Conservation (phyloP, 2,113 vertebrate species). For the Aldabrachelys gigantea region DNA sequence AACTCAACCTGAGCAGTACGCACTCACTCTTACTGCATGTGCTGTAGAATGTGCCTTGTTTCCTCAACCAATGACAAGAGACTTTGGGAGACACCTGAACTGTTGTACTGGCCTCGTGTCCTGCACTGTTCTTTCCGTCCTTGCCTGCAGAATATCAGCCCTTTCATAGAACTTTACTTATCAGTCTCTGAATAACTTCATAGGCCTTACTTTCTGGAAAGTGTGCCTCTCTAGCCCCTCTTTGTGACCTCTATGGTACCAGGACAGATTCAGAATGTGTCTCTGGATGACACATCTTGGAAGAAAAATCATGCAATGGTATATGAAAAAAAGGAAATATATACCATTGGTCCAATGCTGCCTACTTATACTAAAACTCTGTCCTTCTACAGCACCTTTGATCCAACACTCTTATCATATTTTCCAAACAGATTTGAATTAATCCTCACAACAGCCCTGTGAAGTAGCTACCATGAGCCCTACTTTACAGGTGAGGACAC, state of each 20-base stretch:
- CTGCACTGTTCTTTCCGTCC: not conserved
- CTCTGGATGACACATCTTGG: not conserved
- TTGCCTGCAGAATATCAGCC: not conserved
- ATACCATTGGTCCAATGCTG: not conserved
- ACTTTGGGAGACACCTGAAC: not conserved
- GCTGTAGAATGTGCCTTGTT: not conserved
- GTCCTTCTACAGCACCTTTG: slow-evolving; percentile 39
- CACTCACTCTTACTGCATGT: not conserved
- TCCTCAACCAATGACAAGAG: not conserved
- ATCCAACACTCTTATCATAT: slow-evolving; percentile 27
- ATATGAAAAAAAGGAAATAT: not conserved
- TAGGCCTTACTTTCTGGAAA: not conserved
- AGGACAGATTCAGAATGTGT: not conserved
- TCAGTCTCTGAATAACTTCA: not conserved
- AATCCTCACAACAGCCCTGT: slow-evolving; percentile 46
- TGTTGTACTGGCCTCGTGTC: rapidly evolving
- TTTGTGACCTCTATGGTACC: not conserved
- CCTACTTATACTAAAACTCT: slow-evolving; percentile 44
- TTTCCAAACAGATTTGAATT: slow-evolving; percentile 53
- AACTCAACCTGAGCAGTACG: not conserved
- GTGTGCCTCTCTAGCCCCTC: not conserved
- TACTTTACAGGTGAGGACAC: slow-evolving; percentile 16
- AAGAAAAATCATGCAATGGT: not conserved
- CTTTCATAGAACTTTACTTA: not conserved
- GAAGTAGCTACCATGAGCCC: not conserved